Conservation (phyloP, 2,113 vertebrate species). For the Proterorhinus semilunaris region DNA sequence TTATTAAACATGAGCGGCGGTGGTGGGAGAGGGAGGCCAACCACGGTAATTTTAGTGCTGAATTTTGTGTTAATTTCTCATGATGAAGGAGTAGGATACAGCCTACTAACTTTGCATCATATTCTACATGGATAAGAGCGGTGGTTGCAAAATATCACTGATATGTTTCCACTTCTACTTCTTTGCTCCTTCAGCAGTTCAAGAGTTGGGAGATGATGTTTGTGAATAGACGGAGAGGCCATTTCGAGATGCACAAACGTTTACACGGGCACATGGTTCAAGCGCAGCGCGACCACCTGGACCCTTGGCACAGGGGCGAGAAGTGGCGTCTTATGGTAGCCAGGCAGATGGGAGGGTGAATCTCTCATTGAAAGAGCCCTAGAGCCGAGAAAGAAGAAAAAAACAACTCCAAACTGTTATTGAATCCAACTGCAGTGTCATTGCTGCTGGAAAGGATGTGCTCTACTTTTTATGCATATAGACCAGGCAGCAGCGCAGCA, state of each 20-base stretch:
- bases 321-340: constrained; percentile 76
- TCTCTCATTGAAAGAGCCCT: constrained; percentile 2
- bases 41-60: constrained; percentile 18
- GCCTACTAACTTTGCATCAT: constrained; percentile 4
- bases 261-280: constrained; percentile 56
- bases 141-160: not conserved
- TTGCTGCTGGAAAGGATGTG: constrained; percentile 42
- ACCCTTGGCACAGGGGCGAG: constrained; percentile 54
- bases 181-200: not conserved
- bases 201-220: constrained; percentile 11
- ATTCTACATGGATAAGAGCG: not conserved
- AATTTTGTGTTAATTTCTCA: constrained; percentile 23
- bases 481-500: constrained; percentile 19
- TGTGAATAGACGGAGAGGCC: constrained; percentile 44
- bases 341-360: constrained; percentile 80
- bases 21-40: not conserved
- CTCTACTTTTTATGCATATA: constrained; percentile 29
- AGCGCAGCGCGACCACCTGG: constrained; percentile 81
- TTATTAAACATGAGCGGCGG: constrained; percentile 17
- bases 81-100: constrained; percentile 12
- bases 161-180: not conserved
- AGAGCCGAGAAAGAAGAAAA: too few relatives aligned
- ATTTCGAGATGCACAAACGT: constrained; percentile 37
- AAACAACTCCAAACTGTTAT: too few relatives aligned
- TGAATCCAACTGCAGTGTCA: constrained; percentile 61